Conservation (phyloP, 2,888 invertebrate species). For the Corbicula japonica region DNA sequence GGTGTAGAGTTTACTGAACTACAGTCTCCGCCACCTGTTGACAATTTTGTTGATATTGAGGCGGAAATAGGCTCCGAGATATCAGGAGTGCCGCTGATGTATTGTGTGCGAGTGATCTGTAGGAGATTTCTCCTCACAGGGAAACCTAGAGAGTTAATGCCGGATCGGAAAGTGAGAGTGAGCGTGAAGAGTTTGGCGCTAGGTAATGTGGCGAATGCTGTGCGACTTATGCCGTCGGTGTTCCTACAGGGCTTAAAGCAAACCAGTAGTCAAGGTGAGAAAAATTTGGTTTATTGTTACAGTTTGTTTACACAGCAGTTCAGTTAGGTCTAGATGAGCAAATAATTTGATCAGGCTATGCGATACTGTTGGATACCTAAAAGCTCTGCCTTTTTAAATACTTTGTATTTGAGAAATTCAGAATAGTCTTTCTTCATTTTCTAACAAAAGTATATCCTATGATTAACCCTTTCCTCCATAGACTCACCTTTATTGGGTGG, state of each 20-base stretch:
- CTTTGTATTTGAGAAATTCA: no score
- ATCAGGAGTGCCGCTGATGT: constrained; percentile 91
- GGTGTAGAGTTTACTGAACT: constrained; percentile 39
- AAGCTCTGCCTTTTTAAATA: no score
- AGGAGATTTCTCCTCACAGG: constrained; percentile 92
- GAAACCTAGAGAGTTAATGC: constrained; percentile 87
- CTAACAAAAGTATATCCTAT: no score
- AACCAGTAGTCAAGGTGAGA: constrained; percentile 20
- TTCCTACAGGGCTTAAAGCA: constrained; percentile 89
- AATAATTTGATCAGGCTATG: no score
- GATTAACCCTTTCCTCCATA: no score
- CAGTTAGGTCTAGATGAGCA: no score
- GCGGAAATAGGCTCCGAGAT: constrained; percentile 88
- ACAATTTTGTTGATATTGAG: constrained; percentile 53
- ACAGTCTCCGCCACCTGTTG: constrained; percentile 25
- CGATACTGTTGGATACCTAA: no score
- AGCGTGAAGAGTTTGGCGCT: constrained; percentile 96
- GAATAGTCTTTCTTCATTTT: no score
- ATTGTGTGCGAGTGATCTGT: constrained; percentile 91
- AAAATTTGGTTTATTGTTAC: not conserved
- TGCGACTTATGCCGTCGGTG: constrained; percentile 91
- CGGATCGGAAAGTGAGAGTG: constrained; percentile 93
- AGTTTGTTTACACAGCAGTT: no score
- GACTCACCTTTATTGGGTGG: no score
- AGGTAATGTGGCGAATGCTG: constrained; percentile 92